Evolutionary conservation across 2,888 invertebrate genomes (phyloP), one percentile per base, ranked within the genome.

Genomic region (Deilephila elpenor): DNA sequence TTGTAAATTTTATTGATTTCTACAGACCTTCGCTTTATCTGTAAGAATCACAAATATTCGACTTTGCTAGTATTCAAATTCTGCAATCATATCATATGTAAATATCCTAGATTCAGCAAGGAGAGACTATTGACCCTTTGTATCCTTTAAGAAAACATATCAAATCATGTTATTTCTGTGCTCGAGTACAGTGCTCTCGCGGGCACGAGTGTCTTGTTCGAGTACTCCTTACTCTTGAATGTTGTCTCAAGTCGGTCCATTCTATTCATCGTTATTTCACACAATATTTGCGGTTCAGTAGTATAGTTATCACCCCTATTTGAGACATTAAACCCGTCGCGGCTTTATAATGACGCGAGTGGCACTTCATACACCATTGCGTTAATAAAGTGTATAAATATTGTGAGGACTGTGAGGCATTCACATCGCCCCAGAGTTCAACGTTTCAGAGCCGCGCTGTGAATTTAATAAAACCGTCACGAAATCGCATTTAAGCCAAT

Each of bases 401-500:
- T 51, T 51, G 51, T 67, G 67, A 67, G 64, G 19, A 37, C 51
- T 44, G 51, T 67, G 44, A 67, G 44, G 67, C 25, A 67, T 67
- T 67, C 51, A 67, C 67, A 67, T 67, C 67, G 51, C 25, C 67
- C 20, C 20, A 44, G 51, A 44, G 67, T 67, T 67, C 67, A 67
- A 67, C 67, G 67, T 51, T 67, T 67, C 14, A 64, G 44, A 67
- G 20, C 17, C 51, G 25, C 67, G 67, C 44, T 51, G 67, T 67
- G 67, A 67, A 67, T 67, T 51, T 67, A 67, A 67, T 67, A 67
- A 51, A 51, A 67, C 67, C 44, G 67, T 51, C 67, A 67, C 67
- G 67, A 51, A 67, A 67, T 67, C 67, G 67, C 67, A 67, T 67
- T 67, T 51, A 67, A 67, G 67, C 51, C 67, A 67, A 67, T 67